phyloP scores from a whole-genome alignment of 2,888 invertebrate genomes.

The Neuroscelio doddi region DNA sequence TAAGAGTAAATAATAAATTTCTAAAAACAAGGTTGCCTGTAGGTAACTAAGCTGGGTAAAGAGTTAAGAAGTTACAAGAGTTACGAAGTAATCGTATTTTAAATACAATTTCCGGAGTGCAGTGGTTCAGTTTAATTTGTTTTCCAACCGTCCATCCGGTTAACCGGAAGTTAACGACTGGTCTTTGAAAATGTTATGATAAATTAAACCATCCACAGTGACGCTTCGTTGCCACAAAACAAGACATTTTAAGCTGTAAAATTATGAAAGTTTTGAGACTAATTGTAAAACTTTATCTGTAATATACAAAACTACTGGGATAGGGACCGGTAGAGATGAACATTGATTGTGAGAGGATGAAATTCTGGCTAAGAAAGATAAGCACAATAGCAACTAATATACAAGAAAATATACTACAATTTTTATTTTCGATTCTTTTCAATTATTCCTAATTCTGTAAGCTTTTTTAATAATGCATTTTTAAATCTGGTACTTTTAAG shows the following conservation, averaged over 20 bases:
- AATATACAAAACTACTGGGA: slow-evolving; percentile 25
- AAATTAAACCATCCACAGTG: slow-evolving; percentile 59
- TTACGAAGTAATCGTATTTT: slow-evolving; percentile 16
- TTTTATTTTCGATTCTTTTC: too few species aligned
- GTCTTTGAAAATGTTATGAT: slow-evolving; percentile 58
- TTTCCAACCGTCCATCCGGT: slow-evolving; percentile 10
- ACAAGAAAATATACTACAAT: too few species aligned
- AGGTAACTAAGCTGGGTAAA: neutral
- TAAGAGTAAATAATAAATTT: too few species aligned
- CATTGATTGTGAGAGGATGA: slow-evolving; percentile 10
- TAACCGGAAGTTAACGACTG: slow-evolving; percentile 11
- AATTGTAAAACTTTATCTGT: slow-evolving; percentile 57
- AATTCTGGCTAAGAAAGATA: neutral
- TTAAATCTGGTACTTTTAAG: too few species aligned
- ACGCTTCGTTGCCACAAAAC: slow-evolving; percentile 60
- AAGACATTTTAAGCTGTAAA: slow-evolving; percentile 61
- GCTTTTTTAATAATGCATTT: too few species aligned
- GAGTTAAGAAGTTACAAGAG: slow-evolving; percentile 2
- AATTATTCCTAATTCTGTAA: too few species aligned
- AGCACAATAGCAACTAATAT: too few species aligned
- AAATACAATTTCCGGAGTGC: slow-evolving; percentile 27
- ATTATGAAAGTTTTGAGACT: slow-evolving; percentile 69
- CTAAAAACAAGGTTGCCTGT: too few species aligned
- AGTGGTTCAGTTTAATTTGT: slow-evolving; percentile 19
- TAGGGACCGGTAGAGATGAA: neutral